phyloP scores from a whole-genome alignment of 2,888 invertebrate species.

The Sinopyrophorus schimmeli region DNA sequence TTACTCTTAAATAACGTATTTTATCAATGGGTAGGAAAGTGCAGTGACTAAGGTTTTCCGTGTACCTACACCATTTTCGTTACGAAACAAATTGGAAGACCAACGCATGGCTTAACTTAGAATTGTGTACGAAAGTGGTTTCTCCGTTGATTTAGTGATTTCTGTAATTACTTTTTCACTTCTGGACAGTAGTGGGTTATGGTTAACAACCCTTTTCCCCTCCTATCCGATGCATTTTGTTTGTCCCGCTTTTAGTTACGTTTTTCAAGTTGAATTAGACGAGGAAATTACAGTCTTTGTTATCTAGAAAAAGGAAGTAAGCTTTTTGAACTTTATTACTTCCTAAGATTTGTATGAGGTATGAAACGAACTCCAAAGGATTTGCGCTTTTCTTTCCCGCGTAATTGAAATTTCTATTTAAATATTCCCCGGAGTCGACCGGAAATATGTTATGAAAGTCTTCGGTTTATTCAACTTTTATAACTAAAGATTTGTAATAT shows the following conservation, averaged over 20 bases:
- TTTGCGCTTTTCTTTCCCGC: conserved; percentile 17
- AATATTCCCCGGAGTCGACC: conserved; percentile 11
- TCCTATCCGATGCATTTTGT: conserved; percentile 27
- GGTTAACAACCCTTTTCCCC: conserved; percentile 17
- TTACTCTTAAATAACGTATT: too few species aligned
- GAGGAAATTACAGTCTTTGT: conserved; percentile 32
- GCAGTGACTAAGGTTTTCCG: too few species aligned
- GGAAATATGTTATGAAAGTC: conserved; percentile 7
- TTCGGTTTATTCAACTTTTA: conserved; percentile 6
- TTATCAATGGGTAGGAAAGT: too few species aligned
- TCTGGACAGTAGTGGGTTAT: conserved; percentile 22
- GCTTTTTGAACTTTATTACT: conserved; percentile 33
- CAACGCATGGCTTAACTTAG: conserved; percentile 17
- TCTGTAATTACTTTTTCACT: conserved; percentile 33
- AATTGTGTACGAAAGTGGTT: conserved; percentile 22
- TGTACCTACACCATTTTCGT: too few species aligned
- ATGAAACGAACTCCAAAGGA: conserved; percentile 19
- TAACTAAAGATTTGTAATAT: not conserved
- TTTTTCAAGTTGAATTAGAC: conserved; percentile 32
- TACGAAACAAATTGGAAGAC: conserved; percentile 15
- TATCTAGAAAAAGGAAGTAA: conserved; percentile 28
- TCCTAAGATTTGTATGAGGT: conserved; percentile 22
- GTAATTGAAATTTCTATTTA: conserved; percentile 18
- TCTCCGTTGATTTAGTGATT: conserved; percentile 34
- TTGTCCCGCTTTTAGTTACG: conserved; percentile 30